A percentile compares a stretch with the other conserved stretches of the same genome.
phyloP scores from a whole-genome alignment of 2,797 vertebrate genomes.

The Orestias chungarensis region DNA sequence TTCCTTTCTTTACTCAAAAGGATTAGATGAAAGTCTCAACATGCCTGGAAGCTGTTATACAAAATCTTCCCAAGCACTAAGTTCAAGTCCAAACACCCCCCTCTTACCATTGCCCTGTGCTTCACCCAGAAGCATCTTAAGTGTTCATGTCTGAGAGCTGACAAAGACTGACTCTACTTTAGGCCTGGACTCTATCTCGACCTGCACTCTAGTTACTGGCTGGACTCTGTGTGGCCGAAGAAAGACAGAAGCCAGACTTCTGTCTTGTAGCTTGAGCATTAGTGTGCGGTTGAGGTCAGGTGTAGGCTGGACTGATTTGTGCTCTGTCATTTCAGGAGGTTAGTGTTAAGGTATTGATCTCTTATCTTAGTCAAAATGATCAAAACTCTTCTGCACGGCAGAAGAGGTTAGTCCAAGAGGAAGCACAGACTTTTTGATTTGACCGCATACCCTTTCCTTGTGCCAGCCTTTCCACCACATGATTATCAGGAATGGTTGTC shows the following conservation, averaged over 20 bases:
- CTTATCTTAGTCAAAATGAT: slow-evolving; percentile 29
- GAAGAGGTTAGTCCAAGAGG: slow-evolving; percentile 15
- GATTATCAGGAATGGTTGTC: slow-evolving; percentile 1
- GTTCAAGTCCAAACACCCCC: slow-evolving; percentile 4
- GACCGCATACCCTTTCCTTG: not conserved
- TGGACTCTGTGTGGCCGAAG: slow-evolving; percentile 27
- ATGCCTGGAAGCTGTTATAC: slow-evolving; percentile 29
- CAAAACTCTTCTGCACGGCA: slow-evolving; percentile 1
- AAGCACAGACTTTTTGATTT: slow-evolving; percentile 12
- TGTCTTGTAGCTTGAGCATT: slow-evolving; percentile 49
- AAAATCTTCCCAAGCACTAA: slow-evolving; percentile 23
- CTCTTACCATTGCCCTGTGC: slow-evolving; percentile 26
- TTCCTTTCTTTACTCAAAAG: slow-evolving; percentile 7
- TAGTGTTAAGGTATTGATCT: slow-evolving; percentile 25
- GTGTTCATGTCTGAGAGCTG: slow-evolving; percentile 56
- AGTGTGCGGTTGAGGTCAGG: slow-evolving; percentile 55
- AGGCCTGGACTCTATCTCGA: slow-evolving; percentile 65
- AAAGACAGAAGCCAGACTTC: slow-evolving; percentile 74
- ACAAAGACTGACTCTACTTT: slow-evolving; percentile 42
- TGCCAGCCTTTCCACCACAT: not conserved
- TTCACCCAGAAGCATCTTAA: slow-evolving; percentile 55
- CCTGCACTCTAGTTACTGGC: slow-evolving; percentile 30
- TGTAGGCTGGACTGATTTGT: slow-evolving; percentile 32
- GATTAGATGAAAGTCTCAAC: slow-evolving; percentile 22
- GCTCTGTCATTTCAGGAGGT: slow-evolving; percentile 28